These are phyloP conservation scores for Penaeus vannamei DNA, from an alignment of 1,140 invertebrate genomes.

Conservation along the genomic window DNA sequence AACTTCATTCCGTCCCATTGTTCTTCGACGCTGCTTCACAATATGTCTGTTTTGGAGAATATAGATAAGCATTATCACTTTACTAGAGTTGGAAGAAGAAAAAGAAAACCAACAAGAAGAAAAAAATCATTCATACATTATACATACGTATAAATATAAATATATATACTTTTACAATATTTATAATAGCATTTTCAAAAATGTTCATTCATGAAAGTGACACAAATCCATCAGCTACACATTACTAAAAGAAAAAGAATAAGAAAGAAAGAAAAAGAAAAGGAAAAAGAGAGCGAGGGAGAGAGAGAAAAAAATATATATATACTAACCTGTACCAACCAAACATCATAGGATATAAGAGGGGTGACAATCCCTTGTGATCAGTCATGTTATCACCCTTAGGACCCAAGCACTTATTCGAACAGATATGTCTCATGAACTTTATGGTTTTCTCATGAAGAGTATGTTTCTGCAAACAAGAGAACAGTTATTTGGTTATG, in stretches of 20 bases:
- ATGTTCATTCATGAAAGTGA: too few species aligned
- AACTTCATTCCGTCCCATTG: constrained; percentile 72
- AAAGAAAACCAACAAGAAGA: too few species aligned
- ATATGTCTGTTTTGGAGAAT: constrained; percentile 68
- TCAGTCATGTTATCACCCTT: constrained; percentile 74
- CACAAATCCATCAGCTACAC: not conserved
- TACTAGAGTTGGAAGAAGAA: too few species aligned
- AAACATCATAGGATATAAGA: constrained; percentile 86
- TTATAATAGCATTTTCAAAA: too few species aligned
- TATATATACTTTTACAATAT: not conserved
- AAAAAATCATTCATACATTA: not conserved
- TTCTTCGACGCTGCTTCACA: constrained; percentile 72
- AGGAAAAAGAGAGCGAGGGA: constrained; percentile 70
- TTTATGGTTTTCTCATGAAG: constrained; percentile 70
- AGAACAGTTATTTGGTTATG: not conserved
- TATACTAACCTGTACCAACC: constrained; percentile 83
- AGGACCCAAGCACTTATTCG: not conserved
- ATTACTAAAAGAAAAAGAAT: not conserved
- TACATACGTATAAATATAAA: not conserved
- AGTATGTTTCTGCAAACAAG: constrained; percentile 42
- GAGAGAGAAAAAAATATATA: constrained; percentile 46
- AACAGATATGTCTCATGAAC: constrained; percentile 10
- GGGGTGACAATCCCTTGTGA: constrained; percentile 83
- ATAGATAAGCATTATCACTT: too few species aligned
- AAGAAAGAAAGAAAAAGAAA: not conserved